A percentile compares a stretch with the other conserved stretches of the same genome.
Evolutionary conservation across 2,888 invertebrate genomes (phyloP).

Genomic region (Oscheius sp.): DNA sequence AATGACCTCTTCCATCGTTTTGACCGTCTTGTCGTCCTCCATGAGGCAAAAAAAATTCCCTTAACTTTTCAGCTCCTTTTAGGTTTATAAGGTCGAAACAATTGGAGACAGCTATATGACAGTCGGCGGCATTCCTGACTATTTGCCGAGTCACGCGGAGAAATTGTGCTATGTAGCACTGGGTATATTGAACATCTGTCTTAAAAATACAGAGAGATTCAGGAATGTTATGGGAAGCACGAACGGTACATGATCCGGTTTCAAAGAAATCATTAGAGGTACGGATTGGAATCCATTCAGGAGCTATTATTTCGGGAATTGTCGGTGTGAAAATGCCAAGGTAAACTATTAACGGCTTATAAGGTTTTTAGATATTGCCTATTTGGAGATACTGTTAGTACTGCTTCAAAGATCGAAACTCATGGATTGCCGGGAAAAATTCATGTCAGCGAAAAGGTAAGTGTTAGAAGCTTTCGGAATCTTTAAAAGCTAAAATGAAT

Average conservation of each 20-base stretch:
- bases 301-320: conserved; percentile 61
- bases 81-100: conserved; percentile 67
- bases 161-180: conserved; percentile 69
- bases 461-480: background rate
- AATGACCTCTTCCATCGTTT: conserved; percentile 71
- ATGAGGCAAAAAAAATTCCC: conserved; percentile 54
- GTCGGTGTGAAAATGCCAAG: conserved; percentile 61
- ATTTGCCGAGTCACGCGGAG: conserved; percentile 63
- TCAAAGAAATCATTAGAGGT: conserved; percentile 47
- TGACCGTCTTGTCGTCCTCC: conserved; percentile 62
- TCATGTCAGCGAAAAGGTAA: conserved; percentile 49
- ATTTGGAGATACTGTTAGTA: conserved; percentile 61
- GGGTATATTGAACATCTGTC: too few species aligned
- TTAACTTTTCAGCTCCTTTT: background rate
- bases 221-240: conserved; percentile 68
- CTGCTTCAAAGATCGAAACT: conserved; percentile 58
- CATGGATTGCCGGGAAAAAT: conserved; percentile 55
- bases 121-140: conserved; percentile 60
- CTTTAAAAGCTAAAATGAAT: background rate
- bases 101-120: conserved; percentile 67
- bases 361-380: conserved; percentile 47
- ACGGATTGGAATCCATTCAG: conserved; percentile 55
- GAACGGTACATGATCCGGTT: conserved; percentile 58
- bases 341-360: conserved; percentile 12
- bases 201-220: too few species aligned